These are phyloP conservation scores for Acomys russatus DNA, from an alignment of 2,797 vertebrate genomes.

Conservation along the genomic window DNA sequence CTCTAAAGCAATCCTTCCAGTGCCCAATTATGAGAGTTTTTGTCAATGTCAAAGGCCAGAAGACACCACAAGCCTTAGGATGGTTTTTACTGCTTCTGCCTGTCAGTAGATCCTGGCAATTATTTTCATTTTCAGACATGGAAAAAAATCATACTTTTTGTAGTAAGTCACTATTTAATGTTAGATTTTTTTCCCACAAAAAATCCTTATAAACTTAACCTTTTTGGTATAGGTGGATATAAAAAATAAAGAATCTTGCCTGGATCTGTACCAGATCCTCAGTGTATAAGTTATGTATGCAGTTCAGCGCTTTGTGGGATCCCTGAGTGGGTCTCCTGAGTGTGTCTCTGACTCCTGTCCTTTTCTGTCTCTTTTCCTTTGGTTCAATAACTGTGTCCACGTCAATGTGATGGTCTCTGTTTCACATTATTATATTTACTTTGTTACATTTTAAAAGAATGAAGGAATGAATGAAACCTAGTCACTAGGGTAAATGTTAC, in stretches of 20 bases:
- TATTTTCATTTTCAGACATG: not conserved
- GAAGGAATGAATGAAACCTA: not conserved
- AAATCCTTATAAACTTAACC: not conserved
- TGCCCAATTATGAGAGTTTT: not conserved
- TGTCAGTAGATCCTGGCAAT: not conserved
- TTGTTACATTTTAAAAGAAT: not conserved
- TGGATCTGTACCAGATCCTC: too few species aligned
- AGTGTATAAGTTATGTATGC: too few species aligned
- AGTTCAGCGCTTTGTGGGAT: not conserved
- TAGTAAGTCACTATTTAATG: slow-evolving; percentile 5
- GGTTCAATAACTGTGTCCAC: not conserved
- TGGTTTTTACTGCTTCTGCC: not conserved
- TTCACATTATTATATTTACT: not conserved
- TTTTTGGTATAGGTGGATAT: not conserved
- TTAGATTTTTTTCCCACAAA: not conserved
- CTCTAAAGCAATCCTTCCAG: not conserved
- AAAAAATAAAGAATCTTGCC: not conserved
- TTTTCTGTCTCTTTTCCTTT: not conserved
- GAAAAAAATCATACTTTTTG: not conserved
- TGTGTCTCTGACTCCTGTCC: not conserved
- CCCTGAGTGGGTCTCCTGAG: not conserved
- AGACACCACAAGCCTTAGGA: not conserved
- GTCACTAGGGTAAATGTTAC: not conserved
- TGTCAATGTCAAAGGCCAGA: not conserved
- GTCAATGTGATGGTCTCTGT: not conserved